These are phyloP conservation scores for Erynnis tages DNA, from an alignment of 2,888 invertebrate genomes.

Conservation along the genomic window DNA sequence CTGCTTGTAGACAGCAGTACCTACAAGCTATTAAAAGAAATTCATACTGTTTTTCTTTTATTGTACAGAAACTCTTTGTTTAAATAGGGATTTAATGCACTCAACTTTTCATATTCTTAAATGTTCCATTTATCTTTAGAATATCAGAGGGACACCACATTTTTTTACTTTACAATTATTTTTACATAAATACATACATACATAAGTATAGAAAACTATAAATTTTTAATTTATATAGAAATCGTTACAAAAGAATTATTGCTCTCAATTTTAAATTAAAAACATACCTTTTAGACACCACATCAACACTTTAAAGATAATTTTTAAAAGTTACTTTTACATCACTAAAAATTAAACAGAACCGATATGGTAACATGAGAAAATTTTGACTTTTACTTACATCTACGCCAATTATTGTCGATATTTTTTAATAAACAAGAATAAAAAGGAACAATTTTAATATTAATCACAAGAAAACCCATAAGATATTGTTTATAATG, in stretches of 20 bases:
- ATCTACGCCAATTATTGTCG: constrained; percentile 40
- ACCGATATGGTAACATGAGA: constrained; percentile 38
- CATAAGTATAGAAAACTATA: background rate
- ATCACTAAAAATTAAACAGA: constrained; percentile 25
- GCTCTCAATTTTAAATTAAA: constrained; percentile 2
- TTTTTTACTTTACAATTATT: background rate
- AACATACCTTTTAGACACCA: background rate
- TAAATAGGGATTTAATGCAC: constrained; percentile 6
- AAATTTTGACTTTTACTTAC: constrained; percentile 40
- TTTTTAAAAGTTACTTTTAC: constrained; percentile 19
- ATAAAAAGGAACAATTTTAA: constrained; percentile 30
- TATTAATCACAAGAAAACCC: too few relatives aligned
- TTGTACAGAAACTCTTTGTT: too few relatives aligned
- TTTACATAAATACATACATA: constrained; percentile 11
- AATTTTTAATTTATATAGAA: background rate
- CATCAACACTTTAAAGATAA: constrained; percentile 3
- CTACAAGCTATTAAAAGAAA: too few relatives aligned
- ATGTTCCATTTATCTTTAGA: background rate
- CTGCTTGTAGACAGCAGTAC: too few relatives aligned
- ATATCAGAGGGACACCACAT: background rate
- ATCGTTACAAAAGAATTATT: constrained; percentile 15
- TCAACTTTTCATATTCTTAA: background rate
- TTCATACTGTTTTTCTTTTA: too few relatives aligned
- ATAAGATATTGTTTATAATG: too few relatives aligned
- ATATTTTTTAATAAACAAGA: constrained; percentile 29